Evolutionary conservation across 1,140 invertebrate species (phyloP).

Genomic region (Patella vulgata): DNA sequence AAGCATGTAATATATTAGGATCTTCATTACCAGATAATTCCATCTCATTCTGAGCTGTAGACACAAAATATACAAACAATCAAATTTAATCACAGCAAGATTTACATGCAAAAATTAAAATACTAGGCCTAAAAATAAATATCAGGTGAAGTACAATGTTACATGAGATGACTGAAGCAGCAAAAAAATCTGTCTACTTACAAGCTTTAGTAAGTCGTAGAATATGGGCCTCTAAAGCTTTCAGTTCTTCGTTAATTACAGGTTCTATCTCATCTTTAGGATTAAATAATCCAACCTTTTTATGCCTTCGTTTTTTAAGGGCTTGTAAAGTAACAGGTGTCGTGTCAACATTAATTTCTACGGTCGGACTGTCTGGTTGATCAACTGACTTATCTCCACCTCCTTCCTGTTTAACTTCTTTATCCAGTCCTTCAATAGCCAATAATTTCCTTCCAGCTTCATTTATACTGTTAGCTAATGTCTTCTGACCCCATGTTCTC

Average conservation of each 20-base stretch:
- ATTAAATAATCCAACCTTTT: conserved; percentile 17
- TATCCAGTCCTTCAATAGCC: conserved; percentile 39
- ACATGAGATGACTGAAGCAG: too few relatives aligned
- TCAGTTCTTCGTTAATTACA: conserved; percentile 59
- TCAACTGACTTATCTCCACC: conserved; percentile 21
- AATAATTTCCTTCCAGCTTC: conserved; percentile 58
- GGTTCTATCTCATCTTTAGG: conserved; percentile 45
- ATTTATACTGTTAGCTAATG: conserved; percentile 58
- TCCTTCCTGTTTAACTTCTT: conserved; percentile 25
- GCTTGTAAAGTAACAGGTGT: conserved; percentile 26
- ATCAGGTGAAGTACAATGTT: too few relatives aligned
- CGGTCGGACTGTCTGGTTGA: conserved; percentile 11
- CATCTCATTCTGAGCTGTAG: conserved; percentile 59
- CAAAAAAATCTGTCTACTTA: conserved; percentile 22
- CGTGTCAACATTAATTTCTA: conserved; percentile 5
- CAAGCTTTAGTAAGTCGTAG: conserved; percentile 58
- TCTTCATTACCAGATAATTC: conserved; percentile 64
- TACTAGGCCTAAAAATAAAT: too few relatives aligned
- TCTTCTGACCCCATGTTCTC: conserved; percentile 60
- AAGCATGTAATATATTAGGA: conserved; percentile 62
- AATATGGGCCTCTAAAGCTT: conserved; percentile 63
- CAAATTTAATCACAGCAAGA: too few relatives aligned
- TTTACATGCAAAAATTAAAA: too few relatives aligned
- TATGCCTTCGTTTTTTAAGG: conserved; percentile 48
- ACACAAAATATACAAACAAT: conserved; percentile 5